Percentiles rank a stretch among this genome's conserved stretches.
These are phyloP conservation scores for Artemia sp. DNA, from an alignment of 2,888 invertebrate species.

Conservation along the genomic window DNA sequence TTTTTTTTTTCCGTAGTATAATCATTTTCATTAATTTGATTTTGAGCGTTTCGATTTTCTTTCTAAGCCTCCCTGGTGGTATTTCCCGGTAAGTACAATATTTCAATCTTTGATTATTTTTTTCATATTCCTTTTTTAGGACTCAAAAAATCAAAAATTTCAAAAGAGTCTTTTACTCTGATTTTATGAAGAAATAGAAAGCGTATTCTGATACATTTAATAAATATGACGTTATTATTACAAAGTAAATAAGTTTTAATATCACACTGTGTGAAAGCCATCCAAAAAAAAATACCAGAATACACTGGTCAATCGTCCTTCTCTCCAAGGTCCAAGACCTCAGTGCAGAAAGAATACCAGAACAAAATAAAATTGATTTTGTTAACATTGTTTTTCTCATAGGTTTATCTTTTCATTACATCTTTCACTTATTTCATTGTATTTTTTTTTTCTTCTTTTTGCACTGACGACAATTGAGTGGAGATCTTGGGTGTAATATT, in stretches of 20 bases:
- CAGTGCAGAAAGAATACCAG: too few relatives aligned
- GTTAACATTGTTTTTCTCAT: neutral
- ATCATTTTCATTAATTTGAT: conserved; percentile 20
- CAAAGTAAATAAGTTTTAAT: too few relatives aligned
- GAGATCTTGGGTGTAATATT: neutral
- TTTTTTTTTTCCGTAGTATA: neutral
- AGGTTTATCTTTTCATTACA: neutral
- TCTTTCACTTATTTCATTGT: neutral
- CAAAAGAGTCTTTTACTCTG: conserved; percentile 15
- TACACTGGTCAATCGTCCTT: too few relatives aligned
- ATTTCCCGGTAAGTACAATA: conserved; percentile 62
- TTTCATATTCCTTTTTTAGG: conserved; percentile 19
- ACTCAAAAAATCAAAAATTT: conserved; percentile 10
- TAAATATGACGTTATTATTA: too few relatives aligned
- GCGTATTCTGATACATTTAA: too few relatives aligned
- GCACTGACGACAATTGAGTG: conserved; percentile 60
- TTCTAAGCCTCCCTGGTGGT: conserved; percentile 73
- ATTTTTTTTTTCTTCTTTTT: conserved; percentile 27
- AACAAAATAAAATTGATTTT: neutral
- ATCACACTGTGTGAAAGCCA: too few relatives aligned
- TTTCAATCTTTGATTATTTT: neutral
- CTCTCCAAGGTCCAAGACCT: too few relatives aligned
- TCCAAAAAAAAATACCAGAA: too few relatives aligned
- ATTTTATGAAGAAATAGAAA: too few relatives aligned
- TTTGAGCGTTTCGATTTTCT: conserved; percentile 19